Conservation (phyloP, 2,113 vertebrate genomes). For the Archilochus colubris region DNA sequence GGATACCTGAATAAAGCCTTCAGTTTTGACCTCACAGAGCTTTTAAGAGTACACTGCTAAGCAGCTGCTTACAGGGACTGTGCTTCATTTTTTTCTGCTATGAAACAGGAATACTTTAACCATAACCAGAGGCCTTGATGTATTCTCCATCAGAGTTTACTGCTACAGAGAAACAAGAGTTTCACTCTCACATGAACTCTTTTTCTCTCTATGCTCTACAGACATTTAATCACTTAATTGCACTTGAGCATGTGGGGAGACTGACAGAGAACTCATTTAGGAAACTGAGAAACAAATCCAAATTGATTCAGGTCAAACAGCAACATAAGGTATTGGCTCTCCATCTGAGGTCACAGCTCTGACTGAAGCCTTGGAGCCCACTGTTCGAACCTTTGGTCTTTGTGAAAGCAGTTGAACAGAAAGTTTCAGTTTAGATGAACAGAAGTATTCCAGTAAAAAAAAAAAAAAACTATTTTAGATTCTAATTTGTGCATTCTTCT, state of each 20-base stretch:
- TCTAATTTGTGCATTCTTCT: conserved; percentile 2
- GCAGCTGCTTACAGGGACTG: not conserved
- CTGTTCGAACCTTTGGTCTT: not conserved
- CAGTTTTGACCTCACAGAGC: fast-evolving
- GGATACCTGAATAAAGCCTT: not conserved
- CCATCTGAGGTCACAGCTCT: not conserved
- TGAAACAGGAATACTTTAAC: not conserved
- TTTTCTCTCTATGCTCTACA: not conserved
- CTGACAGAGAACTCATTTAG: fast-evolving
- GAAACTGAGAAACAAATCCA: not conserved
- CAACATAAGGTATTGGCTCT: not conserved
- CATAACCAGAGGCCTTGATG: not conserved
- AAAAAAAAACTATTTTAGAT: not conserved
- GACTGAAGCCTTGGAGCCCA: not conserved
- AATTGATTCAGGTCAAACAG: not conserved
- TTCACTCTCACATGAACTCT: not conserved
- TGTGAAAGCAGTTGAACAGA: not conserved
- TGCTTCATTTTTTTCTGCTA: not conserved
- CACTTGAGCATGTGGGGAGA: not conserved
- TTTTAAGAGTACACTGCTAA: not conserved
- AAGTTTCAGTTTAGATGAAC: not conserved
- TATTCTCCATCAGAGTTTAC: not conserved
- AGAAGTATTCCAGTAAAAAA: not conserved
- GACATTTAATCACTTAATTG: not conserved
- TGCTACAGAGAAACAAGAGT: not conserved